Conservation (phyloP, 1,140 invertebrate species). For the Ruditapes philippinarum region DNA sequence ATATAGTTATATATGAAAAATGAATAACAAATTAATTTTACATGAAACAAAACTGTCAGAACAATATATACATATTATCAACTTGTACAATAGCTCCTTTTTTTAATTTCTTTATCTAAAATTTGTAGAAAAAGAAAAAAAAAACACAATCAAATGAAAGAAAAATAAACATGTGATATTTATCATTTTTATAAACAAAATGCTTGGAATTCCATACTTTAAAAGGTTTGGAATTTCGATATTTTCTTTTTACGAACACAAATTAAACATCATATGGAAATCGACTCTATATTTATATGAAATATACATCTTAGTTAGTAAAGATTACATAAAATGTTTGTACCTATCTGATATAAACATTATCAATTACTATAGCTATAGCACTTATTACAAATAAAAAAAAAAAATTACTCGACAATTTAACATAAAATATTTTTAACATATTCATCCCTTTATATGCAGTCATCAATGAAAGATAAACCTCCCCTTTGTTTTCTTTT, state of each 20-base stretch:
- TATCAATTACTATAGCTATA: neutral
- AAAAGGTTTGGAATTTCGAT: no score
- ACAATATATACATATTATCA: slow-evolving; percentile 26
- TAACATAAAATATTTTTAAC: no score
- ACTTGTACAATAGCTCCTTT: neutral
- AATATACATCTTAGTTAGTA: neutral
- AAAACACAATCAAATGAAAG: neutral
- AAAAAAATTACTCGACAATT: no score
- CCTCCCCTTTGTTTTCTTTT: no score
- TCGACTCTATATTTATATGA: neutral
- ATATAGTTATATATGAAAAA: neutral
- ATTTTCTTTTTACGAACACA: neutral
- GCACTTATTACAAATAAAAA: slow-evolving; percentile 34
- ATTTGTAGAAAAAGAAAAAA: no score
- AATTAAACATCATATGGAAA: neutral
- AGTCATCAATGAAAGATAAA: no score
- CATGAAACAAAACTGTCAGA: neutral
- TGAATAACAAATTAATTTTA: neutral
- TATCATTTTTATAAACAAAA: no score
- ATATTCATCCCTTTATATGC: no score
- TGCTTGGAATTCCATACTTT: neutral
- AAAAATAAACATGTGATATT: no score
- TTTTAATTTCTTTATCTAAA: neutral
- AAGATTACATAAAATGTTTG: no score
- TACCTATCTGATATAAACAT: neutral